A percentile compares a stretch with the other conserved stretches of the same genome.
These are phyloP conservation scores for Drosophila ogumai DNA, from an alignment of 1,140 invertebrate genomes.

Conservation along the genomic window DNA sequence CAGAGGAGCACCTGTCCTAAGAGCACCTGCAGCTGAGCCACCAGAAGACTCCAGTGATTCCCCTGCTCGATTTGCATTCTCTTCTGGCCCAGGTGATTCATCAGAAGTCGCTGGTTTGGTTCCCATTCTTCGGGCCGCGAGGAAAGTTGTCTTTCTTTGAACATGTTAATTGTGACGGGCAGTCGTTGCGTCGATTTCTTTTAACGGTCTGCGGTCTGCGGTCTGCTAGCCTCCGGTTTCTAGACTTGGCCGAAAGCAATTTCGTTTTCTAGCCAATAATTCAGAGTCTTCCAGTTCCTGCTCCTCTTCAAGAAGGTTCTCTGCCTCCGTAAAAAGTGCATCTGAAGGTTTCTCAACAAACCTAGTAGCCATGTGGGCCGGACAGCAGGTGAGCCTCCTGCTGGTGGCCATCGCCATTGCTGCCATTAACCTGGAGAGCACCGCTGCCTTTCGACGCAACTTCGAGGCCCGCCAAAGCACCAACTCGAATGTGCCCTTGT, in stretches of 20 bases:
- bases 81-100: constrained; percentile 48
- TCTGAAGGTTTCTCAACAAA: no score
- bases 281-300: not conserved
- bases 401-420: constrained; percentile 8
- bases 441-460: constrained; percentile 38
- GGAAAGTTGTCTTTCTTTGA: constrained; percentile 73
- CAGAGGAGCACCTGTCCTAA: constrained; percentile 21
- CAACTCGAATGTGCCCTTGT: constrained; percentile 88
- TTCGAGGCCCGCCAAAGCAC: constrained; percentile 69
- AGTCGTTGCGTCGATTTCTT: constrained; percentile 43
- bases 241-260: constrained; percentile 7
- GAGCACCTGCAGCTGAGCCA: constrained; percentile 2
- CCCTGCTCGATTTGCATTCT: constrained; percentile 45
- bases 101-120: constrained; percentile 23
- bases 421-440: not conserved
- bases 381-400: constrained; percentile 21
- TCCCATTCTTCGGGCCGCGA: constrained; percentile 30
- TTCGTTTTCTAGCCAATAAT: constrained; percentile 3
- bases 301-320: no score
- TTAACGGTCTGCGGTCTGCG: constrained; percentile 26
- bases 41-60: constrained; percentile 15
- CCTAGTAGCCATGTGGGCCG: not conserved
- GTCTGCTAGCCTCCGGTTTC: not conserved
- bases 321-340: not conserved
- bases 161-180: constrained; percentile 74